These are phyloP conservation scores for Phthorimaea operculella DNA, from an alignment of 1,140 invertebrate species.

Conservation along the genomic window DNA sequence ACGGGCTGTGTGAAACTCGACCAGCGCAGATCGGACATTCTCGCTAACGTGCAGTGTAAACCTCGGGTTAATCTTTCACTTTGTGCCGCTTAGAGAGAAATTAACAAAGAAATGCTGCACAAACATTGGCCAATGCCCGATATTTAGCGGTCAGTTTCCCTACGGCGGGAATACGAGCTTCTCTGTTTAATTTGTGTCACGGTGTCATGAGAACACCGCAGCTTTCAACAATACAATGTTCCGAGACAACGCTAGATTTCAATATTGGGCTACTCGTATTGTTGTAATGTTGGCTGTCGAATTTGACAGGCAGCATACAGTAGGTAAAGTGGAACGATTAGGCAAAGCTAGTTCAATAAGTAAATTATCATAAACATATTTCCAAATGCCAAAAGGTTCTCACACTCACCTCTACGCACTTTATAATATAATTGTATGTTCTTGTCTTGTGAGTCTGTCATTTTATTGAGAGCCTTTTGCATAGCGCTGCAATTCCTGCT, in stretches of 20 bases:
- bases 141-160: constrained; percentile 27
- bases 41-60: constrained; percentile 46
- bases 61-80: constrained; percentile 54
- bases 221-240: neutral
- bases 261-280: neutral
- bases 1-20: constrained; percentile 46
- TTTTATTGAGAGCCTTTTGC: too few species aligned
- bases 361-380: neutral
- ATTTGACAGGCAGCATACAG: neutral
- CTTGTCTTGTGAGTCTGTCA: too few species aligned
- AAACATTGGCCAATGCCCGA: constrained; percentile 34
- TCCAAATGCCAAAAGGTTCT: constrained; percentile 23
- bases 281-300: neutral
- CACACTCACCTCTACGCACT: constrained; percentile 8
- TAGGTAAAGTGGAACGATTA: constrained; percentile 5
- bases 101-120: constrained; percentile 45
- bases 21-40: constrained; percentile 41
- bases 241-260: neutral
- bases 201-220: constrained; percentile 23
- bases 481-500: too few species aligned
- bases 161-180: constrained; percentile 25
- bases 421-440: too few species aligned
- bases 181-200: constrained; percentile 24
- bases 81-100: constrained; percentile 51
- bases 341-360: constrained; percentile 6